Evolutionary conservation across 1,140 invertebrate species (phyloP), one percentile per base, ranked within the genome.

Genomic region (Grapholita molesta): DNA sequence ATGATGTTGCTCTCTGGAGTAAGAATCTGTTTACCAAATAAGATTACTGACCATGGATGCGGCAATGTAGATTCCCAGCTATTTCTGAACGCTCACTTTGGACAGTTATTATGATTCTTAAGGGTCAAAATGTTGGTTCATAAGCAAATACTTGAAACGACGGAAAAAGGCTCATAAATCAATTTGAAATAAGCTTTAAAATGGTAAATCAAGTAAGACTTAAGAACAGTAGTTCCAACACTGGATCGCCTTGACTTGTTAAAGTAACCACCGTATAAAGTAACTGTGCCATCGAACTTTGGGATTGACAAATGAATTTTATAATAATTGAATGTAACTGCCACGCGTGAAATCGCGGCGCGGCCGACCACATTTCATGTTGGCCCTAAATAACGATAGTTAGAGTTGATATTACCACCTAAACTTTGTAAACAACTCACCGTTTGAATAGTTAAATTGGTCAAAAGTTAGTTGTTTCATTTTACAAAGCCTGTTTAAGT

Each of bases 301-400:
- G 6, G 25, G 55, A 32, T 61, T 28, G 55, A 61, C 55, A 28
- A 61, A 61, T 61, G 55, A 30, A 61, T 61, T 15, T 30, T 30
- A 61, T 61, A 28, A 61, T 61, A 61, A 61, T 61, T 61, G 55
- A 61, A 61, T 30, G n/a, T 67, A 67, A 52, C 55, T 61, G 24
- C 15, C 69, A 71, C 72, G 67, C 74, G 79, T 75, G 74, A 76
- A 79, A 84, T 81, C 76, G 82, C 72, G 79, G 74, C 76, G 72
- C 73, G 74, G 35, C 67, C 76, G 75, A 75, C 68, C 75, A 75
- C 78, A 83, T 86, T 81, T 82, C 80, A 83, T 77, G 74, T 67
- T 33, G 70, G 64, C 24, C 30, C 35, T 64, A 66, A 25, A 52
- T 25, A 64, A 21, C 32, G 70, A 68, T 42, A 65, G 21, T 64